These are phyloP conservation scores for Euthynnus affinis DNA, from an alignment of 2,797 vertebrate species.

Conservation along the genomic window DNA sequence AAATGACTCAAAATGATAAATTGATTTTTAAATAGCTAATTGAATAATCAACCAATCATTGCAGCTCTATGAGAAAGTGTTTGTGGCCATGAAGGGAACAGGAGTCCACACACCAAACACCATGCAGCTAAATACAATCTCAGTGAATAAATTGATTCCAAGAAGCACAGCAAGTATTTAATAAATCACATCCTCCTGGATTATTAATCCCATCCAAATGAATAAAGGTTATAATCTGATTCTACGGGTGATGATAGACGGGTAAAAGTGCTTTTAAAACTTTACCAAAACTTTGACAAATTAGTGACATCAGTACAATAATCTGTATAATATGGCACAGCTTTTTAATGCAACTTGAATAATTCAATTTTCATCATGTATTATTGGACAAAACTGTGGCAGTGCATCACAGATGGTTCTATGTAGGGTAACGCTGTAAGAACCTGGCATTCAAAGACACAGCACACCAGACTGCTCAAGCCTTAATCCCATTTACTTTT, in stretches of 20 bases:
- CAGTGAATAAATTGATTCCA: not conserved
- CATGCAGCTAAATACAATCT: not conserved
- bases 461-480: constrained; percentile 8
- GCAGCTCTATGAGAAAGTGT: not conserved
- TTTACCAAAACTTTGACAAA: not conserved
- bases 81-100: too few relatives aligned
- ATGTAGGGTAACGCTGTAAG: constrained; percentile 12
- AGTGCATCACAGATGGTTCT: constrained; percentile 23
- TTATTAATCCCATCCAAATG: not conserved
- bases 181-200: not conserved
- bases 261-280: constrained; percentile 10
- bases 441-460: constrained; percentile 16
- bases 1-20: too few relatives aligned
- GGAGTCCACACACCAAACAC: too few relatives aligned
- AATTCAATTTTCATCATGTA: constrained; percentile 15
- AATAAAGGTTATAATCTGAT: not conserved
- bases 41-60: not conserved
- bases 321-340: not conserved
- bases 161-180: not conserved
- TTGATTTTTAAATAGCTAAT: too few relatives aligned
- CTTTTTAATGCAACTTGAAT: not conserved
- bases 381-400: constrained; percentile 18
- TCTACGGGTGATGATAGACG: not conserved
- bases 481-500: constrained; percentile 44
- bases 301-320: constrained; percentile 15